Conservation (phyloP, 2,888 invertebrate species). For the Drosophila sordidula region DNA sequence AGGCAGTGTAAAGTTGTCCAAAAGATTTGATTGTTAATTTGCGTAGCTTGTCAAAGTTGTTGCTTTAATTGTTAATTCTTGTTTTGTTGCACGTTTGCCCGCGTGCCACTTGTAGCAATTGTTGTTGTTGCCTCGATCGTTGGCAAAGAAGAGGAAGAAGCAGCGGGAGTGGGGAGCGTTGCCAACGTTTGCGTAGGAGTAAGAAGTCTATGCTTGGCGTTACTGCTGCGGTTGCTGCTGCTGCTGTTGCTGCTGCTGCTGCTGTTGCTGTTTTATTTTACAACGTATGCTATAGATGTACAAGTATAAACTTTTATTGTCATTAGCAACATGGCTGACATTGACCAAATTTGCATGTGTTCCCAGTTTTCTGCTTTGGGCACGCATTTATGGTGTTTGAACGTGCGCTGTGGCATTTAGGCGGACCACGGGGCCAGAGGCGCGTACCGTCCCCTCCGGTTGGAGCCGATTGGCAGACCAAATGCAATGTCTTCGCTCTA, state of each 20-base stretch:
- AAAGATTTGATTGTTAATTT: constrained; percentile 51
- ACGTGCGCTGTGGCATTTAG: constrained; percentile 70
- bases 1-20: constrained; percentile 37
- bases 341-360: constrained; percentile 80
- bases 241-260: constrained; percentile 1
- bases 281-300: constrained; percentile 83
- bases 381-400: constrained; percentile 83
- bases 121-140: constrained; percentile 10
- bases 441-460: constrained; percentile 2
- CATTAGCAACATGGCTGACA: constrained; percentile 74
- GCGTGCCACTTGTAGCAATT: constrained; percentile 22
- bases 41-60: constrained; percentile 48
- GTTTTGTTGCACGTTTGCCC: constrained; percentile 9
- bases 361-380: constrained; percentile 82
- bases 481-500: constrained; percentile 20
- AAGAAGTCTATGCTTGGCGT: constrained; percentile 17
- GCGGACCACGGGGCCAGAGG: constrained; percentile 26
- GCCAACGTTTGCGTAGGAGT: constrained; percentile 18
- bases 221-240: constrained; percentile 10
- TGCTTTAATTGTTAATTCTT: constrained; percentile 2
- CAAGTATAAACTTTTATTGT: constrained; percentile 80
- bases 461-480: constrained; percentile 2
- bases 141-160: neutral
- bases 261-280: constrained; percentile 74
- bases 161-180: neutral